phyloP scores from a whole-genome alignment of 2,797 vertebrate species.

The Brachyrhaphis roseni region DNA sequence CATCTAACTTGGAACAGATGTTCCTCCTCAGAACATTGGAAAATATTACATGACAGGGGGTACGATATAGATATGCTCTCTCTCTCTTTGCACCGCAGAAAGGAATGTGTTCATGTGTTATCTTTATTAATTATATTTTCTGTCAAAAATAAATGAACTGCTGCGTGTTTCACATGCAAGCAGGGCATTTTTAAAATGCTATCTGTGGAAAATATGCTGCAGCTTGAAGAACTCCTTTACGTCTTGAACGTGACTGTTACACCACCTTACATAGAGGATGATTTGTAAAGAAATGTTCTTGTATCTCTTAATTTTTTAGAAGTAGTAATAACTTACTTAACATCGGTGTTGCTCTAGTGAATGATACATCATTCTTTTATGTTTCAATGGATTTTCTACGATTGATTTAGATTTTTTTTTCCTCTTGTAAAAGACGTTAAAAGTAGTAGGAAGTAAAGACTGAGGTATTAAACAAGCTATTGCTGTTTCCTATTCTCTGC shows the following conservation, averaged over 20 bases:
- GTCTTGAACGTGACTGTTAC: background rate
- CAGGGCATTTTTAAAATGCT: background rate
- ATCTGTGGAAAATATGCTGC: background rate
- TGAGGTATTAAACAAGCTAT: conserved; percentile 44
- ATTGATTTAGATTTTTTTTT: background rate
- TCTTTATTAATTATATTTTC: background rate
- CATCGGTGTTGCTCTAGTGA: background rate
- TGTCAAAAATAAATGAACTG: background rate
- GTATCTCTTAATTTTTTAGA: no score
- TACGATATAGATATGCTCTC: background rate
- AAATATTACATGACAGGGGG: conserved; percentile 21
- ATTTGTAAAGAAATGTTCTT: background rate
- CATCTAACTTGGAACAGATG: conserved; percentile 59
- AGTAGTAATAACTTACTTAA: no score
- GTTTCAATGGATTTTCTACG: background rate
- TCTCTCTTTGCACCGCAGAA: conserved; percentile 2
- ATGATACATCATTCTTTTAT: background rate
- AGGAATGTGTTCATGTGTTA: conserved; percentile 4
- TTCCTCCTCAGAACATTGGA: conserved; percentile 29
- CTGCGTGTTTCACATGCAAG: background rate
- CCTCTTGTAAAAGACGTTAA: background rate
- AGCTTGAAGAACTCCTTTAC: background rate
- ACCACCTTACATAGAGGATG: conserved; percentile 4
- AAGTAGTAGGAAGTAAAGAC: conserved; percentile 32
- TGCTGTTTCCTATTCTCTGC: conserved; percentile 37